Percentiles rank a stretch among this genome's conserved stretches.
Conservation (phyloP, 2,113 vertebrate species). For the Centropus unirufus region DNA sequence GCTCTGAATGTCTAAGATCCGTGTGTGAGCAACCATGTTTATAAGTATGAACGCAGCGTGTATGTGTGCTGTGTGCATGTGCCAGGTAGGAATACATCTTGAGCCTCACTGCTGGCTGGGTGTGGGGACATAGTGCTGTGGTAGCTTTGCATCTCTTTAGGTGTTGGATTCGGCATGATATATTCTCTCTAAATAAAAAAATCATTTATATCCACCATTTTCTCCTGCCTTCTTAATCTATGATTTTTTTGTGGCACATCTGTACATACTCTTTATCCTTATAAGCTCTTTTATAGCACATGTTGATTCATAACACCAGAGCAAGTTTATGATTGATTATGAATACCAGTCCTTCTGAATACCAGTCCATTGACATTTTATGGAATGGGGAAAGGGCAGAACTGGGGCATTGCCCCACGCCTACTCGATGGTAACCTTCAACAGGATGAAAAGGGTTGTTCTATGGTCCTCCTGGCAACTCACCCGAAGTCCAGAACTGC, state of each 20-base stretch:
- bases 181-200: not conserved
- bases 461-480: not conserved
- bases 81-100: not conserved
- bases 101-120: not conserved
- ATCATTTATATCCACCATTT: not conserved
- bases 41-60: too few species aligned
- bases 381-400: not conserved
- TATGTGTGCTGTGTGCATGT: too few species aligned
- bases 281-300: not conserved
- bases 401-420: accelerated
- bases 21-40: not conserved
- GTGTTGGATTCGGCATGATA: not conserved
- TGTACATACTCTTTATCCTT: not conserved
- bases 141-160: not conserved
- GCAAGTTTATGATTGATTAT: not conserved
- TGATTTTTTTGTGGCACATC: not conserved
- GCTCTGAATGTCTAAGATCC: not conserved
- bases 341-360: not conserved
- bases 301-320: not conserved
- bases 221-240: not conserved
- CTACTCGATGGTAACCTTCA: not conserved
- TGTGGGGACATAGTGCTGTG: not conserved
- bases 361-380: not conserved
- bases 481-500: not conserved
- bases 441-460: not conserved